Evolutionary conservation across 2,113 vertebrate species (phyloP).

Genomic region (Cnemophilus loriae): DNA sequence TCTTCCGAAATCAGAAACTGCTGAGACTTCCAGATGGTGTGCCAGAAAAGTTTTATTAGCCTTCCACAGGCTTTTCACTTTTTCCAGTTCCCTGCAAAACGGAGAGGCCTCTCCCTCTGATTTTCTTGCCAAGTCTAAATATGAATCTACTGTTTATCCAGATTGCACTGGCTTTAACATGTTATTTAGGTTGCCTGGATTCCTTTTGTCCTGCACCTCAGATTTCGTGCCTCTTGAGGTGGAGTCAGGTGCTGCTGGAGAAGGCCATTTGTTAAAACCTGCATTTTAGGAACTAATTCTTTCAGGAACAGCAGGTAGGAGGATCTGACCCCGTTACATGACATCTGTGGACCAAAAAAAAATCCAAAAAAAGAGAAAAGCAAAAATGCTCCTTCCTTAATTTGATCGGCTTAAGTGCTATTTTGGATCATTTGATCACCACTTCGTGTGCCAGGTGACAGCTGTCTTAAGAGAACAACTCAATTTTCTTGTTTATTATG

Average conservation of each 20-base stretch:
- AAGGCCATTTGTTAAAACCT: neutral
- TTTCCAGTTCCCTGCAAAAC: neutral
- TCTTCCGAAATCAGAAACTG: neutral
- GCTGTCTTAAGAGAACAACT: constrained; percentile 3
- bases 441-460: constrained; percentile 28
- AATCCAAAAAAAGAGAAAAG: neutral
- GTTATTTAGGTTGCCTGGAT: neutral
- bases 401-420: neutral
- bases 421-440: neutral
- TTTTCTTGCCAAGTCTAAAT: constrained; percentile 52
- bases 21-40: neutral
- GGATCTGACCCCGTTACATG: neutral
- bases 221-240: neutral
- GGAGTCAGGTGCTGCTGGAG: neutral
- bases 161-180: constrained; percentile 7
- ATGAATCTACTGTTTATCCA: constrained; percentile 5
- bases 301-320: neutral
- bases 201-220: neutral
- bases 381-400: neutral
- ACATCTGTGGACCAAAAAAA: neutral
- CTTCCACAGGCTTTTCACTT: constrained; percentile 5
- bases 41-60: constrained; percentile 6
- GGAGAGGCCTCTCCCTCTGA: neutral
- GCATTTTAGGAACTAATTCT: neutral
- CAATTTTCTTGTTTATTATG: constrained; percentile 42